phyloP scores from a whole-genome alignment of 2,113 vertebrate species.

The Carassius carassius region DNA sequence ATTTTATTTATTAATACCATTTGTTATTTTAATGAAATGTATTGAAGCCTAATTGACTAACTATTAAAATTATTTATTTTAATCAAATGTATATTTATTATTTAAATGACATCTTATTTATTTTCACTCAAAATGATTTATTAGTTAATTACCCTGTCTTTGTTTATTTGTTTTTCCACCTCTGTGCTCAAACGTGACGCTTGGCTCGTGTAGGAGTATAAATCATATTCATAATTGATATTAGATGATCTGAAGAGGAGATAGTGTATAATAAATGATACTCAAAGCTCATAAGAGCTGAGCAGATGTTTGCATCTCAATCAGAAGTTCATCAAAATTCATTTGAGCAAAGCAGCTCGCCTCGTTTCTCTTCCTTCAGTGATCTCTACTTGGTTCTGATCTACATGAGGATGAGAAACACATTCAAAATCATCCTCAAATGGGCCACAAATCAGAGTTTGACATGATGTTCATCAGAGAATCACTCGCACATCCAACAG shows the following conservation, averaged over 20 bases:
- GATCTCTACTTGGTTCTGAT: too few species aligned
- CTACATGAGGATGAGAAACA: too few species aligned
- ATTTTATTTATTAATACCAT: background rate
- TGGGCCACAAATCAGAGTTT: too few species aligned
- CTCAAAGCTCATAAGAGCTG: conserved; percentile 7
- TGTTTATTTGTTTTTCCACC: too few species aligned
- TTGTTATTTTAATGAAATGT: background rate
- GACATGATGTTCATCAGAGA: too few species aligned
- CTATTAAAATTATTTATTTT: background rate
- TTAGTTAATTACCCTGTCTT: background rate
- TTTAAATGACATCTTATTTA: background rate
- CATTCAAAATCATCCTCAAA: too few species aligned
- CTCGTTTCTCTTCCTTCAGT: too few species aligned
- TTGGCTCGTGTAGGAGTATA: background rate
- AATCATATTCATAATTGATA: background rate
- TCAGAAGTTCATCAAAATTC: background rate
- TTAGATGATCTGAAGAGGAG: background rate
- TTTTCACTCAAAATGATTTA: background rate
- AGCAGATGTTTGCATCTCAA: conserved; percentile 37
- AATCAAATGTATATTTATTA: background rate
- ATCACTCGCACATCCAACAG: too few species aligned
- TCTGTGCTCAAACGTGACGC: too few species aligned
- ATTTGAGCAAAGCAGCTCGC: too few species aligned
- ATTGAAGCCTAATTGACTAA: background rate
- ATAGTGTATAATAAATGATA: background rate